phyloP scores from a whole-genome alignment of 1,140 invertebrate species.

The Apocrypta bakeri region DNA sequence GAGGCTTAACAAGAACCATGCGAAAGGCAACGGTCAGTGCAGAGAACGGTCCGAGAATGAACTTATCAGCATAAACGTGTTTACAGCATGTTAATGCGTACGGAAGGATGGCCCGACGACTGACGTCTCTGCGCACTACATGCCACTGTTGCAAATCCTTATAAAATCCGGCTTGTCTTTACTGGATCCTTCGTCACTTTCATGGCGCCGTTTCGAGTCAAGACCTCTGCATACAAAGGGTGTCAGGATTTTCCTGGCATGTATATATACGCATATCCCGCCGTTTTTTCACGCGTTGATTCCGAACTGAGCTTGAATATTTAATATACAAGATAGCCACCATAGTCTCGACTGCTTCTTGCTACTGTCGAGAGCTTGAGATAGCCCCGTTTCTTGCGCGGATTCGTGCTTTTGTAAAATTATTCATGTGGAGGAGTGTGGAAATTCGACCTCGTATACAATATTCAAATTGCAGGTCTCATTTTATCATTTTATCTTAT shows the following conservation, averaged over 20 bases:
- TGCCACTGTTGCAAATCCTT: neutral
- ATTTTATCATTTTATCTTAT: too few species aligned
- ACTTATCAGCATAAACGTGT: slow-evolving; percentile 13
- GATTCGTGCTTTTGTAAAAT: neutral
- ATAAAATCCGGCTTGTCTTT: neutral
- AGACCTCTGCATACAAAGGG: neutral
- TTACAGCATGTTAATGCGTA: neutral
- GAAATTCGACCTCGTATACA: neutral
- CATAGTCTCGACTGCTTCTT: neutral
- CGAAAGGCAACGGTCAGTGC: too few species aligned
- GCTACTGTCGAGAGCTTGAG: neutral
- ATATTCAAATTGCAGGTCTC: too few species aligned
- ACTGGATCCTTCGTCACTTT: slow-evolving; percentile 9
- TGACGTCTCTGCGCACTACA: neutral
- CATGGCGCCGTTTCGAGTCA: neutral
- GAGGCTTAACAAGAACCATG: too few species aligned
- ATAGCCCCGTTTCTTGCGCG: neutral
- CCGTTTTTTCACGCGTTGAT: neutral
- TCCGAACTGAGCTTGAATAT: neutral
- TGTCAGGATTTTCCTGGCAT: neutral
- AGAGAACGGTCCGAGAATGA: too few species aligned
- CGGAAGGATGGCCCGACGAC: neutral
- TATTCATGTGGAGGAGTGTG: neutral
- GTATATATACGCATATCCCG: neutral
- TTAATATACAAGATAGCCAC: neutral